A percentile compares a stretch with the other conserved stretches of the same genome.
Evolutionary conservation across 2,113 vertebrate genomes (phyloP).

Genomic region (Mesoclemmys tuberculata): DNA sequence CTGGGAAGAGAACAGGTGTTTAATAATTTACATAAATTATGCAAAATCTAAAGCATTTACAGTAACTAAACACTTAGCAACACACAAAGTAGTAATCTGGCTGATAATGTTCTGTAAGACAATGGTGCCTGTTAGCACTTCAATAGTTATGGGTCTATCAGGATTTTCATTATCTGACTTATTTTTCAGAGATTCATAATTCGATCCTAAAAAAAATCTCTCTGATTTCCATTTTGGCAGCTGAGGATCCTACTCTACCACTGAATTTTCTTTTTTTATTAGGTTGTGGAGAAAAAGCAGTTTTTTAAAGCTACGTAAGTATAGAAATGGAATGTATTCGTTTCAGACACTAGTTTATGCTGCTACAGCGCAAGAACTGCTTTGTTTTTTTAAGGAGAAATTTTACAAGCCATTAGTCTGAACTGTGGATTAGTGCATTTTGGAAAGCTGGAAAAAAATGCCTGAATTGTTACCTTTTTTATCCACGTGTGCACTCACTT

Average conservation of each 20-base stretch:
- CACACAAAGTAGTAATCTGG: conserved; percentile 64
- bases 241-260: neutral
- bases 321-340: conserved; percentile 44
- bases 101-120: conserved; percentile 40
- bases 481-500: neutral
- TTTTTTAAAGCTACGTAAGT: conserved; percentile 47
- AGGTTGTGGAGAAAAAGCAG: conserved; percentile 13
- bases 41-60: conserved; percentile 74
- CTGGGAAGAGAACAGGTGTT: conserved; percentile 79
- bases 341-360: conserved; percentile 44
- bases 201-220: conserved; percentile 17
- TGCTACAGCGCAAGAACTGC: conserved; percentile 22
- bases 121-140: conserved; percentile 16
- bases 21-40: conserved; percentile 83
- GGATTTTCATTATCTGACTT: conserved; percentile 45
- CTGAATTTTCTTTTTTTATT: conserved; percentile 40
- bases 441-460: neutral
- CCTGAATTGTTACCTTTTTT: conserved; percentile 21
- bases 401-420: conserved; percentile 48
- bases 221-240: conserved; percentile 44
- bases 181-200: conserved; percentile 63
- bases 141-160: conserved; percentile 31
- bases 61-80: conserved; percentile 73
- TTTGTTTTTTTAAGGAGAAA: conserved; percentile 31
- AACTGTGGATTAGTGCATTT: conserved; percentile 22